These are phyloP conservation scores for Plecotus auritus DNA, from an alignment of 2,113 vertebrate genomes.

Conservation along the genomic window DNA sequence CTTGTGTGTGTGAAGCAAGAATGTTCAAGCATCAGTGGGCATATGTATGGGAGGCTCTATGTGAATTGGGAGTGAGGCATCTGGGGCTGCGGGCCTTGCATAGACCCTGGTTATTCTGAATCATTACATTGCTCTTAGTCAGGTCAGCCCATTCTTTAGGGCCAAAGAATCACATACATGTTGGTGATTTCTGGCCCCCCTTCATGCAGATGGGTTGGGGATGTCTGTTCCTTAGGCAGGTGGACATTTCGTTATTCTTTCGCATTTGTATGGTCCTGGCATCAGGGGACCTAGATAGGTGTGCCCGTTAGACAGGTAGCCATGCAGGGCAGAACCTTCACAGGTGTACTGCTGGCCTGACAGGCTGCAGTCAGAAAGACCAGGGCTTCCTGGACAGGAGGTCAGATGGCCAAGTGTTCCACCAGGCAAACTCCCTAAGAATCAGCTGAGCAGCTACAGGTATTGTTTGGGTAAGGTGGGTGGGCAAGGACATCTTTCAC, in stretches of 20 bases:
- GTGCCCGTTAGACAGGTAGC: background rate
- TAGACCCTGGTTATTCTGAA: background rate
- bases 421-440: background rate
- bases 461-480: background rate
- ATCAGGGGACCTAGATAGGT: background rate
- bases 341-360: background rate
- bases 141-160: background rate
- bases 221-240: background rate
- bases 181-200: background rate
- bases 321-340: background rate
- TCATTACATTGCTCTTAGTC: background rate
- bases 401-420: background rate
- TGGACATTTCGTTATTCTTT: background rate
- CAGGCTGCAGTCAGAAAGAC: background rate
- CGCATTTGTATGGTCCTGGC: background rate
- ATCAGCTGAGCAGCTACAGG: background rate
- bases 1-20: background rate
- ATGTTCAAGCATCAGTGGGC: background rate
- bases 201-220: background rate
- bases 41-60: background rate
- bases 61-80: background rate
- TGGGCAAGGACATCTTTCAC: background rate
- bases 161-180: background rate
- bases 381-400: background rate
- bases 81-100: background rate